These are phyloP conservation scores for Myripristis jacobus DNA, from an alignment of 2,797 vertebrate species.

Conservation along the genomic window DNA sequence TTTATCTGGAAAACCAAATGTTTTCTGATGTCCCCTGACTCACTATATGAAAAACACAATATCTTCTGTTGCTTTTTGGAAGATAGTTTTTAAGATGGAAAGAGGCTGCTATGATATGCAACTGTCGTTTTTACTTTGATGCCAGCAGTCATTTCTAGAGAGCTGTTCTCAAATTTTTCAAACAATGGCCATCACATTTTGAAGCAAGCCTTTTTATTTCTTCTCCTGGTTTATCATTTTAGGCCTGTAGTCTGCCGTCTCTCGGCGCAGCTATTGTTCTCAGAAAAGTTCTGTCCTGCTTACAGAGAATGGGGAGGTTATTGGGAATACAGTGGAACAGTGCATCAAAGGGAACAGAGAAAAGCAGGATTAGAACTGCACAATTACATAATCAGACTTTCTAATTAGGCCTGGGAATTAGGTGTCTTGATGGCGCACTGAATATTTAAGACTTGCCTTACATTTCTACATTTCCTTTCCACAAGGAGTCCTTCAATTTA, in stretches of 20 bases:
- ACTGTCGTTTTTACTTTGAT: no score
- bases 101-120: no score
- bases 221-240: background rate
- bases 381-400: constrained; percentile 21
- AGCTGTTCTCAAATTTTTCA: no score
- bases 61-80: no score
- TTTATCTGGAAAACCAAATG: no score
- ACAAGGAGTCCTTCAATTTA: background rate
- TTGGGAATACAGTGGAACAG: constrained; percentile 16
- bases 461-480: background rate
- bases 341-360: constrained; percentile 20
- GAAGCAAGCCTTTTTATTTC: background rate
- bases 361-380: constrained; percentile 1
- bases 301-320: constrained; percentile 13
- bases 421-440: background rate
- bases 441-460: background rate
- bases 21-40: no score
- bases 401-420: constrained; percentile 17
- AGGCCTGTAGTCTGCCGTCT: background rate
- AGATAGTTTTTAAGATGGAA: no score
- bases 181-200: background rate
- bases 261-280: constrained; percentile 4
- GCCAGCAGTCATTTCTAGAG: no score
- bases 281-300: constrained; percentile 3
- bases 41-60: no score